Evolutionary conservation across 2,888 invertebrate genomes (phyloP).

Genomic region (Abrostola triplasia): DNA sequence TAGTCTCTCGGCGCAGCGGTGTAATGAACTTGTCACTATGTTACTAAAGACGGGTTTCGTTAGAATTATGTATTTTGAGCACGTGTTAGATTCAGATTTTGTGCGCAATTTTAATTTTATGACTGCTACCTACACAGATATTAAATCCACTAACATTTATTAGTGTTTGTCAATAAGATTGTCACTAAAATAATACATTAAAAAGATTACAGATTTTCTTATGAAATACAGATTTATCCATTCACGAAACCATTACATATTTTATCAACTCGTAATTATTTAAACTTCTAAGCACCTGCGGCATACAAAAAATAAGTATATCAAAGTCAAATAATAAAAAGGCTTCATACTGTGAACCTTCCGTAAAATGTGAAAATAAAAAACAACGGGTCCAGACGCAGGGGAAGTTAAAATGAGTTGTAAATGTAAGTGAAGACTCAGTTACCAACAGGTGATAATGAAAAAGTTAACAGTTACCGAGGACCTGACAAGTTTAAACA

Average conservation of each 20-base stretch:
- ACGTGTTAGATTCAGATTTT: not conserved
- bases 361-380: conserved; percentile 19
- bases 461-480: conserved; percentile 49
- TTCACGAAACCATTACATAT: conserved; percentile 4
- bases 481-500: conserved; percentile 42
- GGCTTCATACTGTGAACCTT: conserved; percentile 7
- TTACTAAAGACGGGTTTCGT: conserved; percentile 2
- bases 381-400: conserved; percentile 22
- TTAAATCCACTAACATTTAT: too few relatives aligned
- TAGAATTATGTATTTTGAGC: conserved; percentile 2
- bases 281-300: not conserved
- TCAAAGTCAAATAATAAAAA: not conserved
- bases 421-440: conserved; percentile 51
- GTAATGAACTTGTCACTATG: conserved; percentile 12
- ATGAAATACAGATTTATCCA: not conserved
- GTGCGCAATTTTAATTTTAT: not conserved
- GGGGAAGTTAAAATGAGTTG: conserved; percentile 56
- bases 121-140: too few relatives aligned
- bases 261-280: not conserved
- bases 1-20: conserved; percentile 17
- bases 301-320: not conserved
- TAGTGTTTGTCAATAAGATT: too few relatives aligned
- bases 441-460: conserved; percentile 57
- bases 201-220: too few relatives aligned
- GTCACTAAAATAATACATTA: too few relatives aligned